A percentile compares a stretch with the other conserved stretches of the same genome.
phyloP scores from a whole-genome alignment of 2,113 vertebrate species.

The Struthio camelus region DNA sequence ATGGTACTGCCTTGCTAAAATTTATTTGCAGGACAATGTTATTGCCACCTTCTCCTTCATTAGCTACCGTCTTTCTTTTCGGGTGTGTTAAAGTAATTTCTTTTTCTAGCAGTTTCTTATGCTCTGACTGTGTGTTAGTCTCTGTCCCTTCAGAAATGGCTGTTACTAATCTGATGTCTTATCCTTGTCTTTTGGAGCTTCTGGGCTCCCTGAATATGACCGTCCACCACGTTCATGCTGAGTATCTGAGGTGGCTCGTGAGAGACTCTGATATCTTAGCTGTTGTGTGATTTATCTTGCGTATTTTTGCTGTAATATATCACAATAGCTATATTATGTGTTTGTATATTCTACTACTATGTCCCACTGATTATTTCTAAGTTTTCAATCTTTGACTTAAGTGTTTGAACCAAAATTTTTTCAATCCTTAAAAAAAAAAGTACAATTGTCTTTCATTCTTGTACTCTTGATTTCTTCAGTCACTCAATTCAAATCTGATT shows the following conservation, averaged over 20 bases:
- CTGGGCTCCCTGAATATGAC: not conserved
- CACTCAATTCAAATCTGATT: not conserved
- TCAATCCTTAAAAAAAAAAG: not conserved
- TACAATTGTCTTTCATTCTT: not conserved
- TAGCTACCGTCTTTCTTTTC: not conserved
- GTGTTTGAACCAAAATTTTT: not conserved
- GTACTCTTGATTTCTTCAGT: not conserved
- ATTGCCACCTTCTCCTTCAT: not conserved
- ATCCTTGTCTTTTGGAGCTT: not conserved
- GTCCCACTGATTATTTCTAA: not conserved
- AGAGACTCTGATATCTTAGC: not conserved
- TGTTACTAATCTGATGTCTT: not conserved
- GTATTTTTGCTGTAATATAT: not conserved
- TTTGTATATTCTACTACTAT: not conserved
- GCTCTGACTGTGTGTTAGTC: not conserved
- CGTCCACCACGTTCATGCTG: accelerated
- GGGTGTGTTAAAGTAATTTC: not conserved
- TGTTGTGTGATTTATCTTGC: not conserved
- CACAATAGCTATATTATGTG: not conserved
- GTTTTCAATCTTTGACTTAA: not conserved
- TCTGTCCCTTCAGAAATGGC: not conserved
- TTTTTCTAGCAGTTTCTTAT: not conserved
- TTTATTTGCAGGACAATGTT: too few relatives aligned
- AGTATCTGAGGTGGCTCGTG: not conserved
- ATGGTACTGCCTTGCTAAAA: too few relatives aligned